Evolutionary conservation across 2,113 vertebrate genomes (phyloP).

Genomic region (Paramormyrops kingsleyae): DNA sequence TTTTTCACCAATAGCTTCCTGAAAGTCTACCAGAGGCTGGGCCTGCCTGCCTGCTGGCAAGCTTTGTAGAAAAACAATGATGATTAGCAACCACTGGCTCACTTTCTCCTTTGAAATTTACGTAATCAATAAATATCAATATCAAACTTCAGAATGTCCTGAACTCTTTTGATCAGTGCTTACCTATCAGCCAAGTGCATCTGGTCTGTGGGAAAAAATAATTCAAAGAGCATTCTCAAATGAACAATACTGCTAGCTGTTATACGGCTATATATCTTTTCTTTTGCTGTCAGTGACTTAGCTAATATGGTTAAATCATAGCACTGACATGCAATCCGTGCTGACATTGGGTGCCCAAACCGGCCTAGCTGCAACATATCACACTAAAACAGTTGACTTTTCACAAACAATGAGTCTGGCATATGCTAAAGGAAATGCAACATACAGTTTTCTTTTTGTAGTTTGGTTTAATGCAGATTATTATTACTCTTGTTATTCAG

Average conservation of each 20-base stretch:
- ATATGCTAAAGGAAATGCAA: not conserved
- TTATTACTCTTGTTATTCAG: not conserved
- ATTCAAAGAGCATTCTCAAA: not conserved
- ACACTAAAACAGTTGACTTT: not conserved
- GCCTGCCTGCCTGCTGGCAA: not conserved
- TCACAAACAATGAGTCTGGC: not conserved
- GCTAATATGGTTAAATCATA: not conserved
- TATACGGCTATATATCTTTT: not conserved
- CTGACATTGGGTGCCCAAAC: not conserved
- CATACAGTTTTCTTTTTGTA: not conserved
- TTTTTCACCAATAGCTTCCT: not conserved
- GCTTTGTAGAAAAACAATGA: not conserved
- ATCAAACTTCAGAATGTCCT: not conserved
- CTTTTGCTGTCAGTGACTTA: not conserved
- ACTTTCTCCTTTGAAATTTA: not conserved
- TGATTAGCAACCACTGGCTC: not conserved
- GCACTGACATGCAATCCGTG: not conserved
- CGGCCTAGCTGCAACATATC: not conserved
- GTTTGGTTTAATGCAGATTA: not conserved
- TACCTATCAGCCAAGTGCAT: not conserved
- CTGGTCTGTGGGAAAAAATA: not conserved
- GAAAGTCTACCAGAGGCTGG: not conserved
- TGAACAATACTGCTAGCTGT: not conserved
- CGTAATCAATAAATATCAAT: not conserved
- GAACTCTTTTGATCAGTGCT: not conserved